Percentiles rank a stretch among this genome's conserved stretches.
Conservation (phyloP, 2,888 invertebrate species). For the Acheta domesticus region DNA sequence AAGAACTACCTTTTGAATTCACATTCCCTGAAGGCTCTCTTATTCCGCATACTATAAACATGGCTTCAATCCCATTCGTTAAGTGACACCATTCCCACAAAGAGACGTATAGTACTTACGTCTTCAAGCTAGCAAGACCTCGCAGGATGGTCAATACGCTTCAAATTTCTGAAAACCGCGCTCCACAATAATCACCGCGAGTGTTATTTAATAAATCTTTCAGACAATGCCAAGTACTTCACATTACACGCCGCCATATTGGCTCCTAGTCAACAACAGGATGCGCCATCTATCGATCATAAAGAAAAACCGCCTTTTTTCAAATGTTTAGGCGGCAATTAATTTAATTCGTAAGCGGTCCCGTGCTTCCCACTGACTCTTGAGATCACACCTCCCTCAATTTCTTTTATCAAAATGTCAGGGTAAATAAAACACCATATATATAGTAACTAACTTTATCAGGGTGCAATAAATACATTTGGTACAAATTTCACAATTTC, state of each 20-base stretch:
- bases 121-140: not conserved
- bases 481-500: conserved; percentile 19
- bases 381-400: too few relatives aligned
- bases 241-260: conserved; percentile 67
- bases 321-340: not conserved
- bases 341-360: too few relatives aligned
- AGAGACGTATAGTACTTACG: not conserved
- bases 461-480: conserved; percentile 22
- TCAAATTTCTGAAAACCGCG: not conserved
- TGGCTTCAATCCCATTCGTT: not conserved
- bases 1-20: too few relatives aligned
- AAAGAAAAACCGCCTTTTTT: not conserved
- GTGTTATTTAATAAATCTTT: conserved; percentile 42
- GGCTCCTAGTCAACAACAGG: conserved; percentile 59
- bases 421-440: too few relatives aligned
- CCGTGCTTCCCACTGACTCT: too few relatives aligned
- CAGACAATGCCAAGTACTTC: conserved; percentile 58
- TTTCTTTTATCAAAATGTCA: too few relatives aligned
- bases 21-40: too few relatives aligned
- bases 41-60: not conserved
- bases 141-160: not conserved
- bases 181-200: not conserved
- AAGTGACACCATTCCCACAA: too few relatives aligned
- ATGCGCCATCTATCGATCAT: conserved; percentile 59
- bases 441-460: not conserved